Evolutionary conservation across 2,888 invertebrate genomes (phyloP).

Genomic region (Synergus itoensis): DNA sequence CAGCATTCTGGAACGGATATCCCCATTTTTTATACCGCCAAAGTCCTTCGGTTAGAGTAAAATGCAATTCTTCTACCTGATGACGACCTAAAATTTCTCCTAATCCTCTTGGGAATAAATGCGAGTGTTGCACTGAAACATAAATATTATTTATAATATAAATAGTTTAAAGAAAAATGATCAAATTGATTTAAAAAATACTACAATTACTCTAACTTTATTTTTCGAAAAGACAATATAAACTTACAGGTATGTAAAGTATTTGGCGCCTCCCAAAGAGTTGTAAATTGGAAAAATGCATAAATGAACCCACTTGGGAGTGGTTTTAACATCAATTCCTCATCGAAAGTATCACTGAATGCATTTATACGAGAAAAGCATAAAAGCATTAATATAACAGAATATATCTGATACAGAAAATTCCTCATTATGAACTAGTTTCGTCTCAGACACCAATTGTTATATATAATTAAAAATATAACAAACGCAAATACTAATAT

Average conservation of each 20-base stretch:
- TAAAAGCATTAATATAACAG: conserved; percentile 18
- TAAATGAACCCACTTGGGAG: conserved; percentile 91
- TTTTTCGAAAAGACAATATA: conserved; percentile 42
- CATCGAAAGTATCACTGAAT: conserved; percentile 86
- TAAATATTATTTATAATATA: conserved; percentile 43
- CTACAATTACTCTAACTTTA: conserved; percentile 21
- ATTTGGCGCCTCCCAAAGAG: conserved; percentile 82
- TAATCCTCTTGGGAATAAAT: conserved; percentile 92
- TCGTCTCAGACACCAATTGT: background rate
- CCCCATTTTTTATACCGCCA: conserved; percentile 98
- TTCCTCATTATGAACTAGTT: background rate
- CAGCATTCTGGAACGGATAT: conserved; percentile 92
- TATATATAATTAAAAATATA: background rate
- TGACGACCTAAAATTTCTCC: conserved; percentile 92
- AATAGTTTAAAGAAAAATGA: conserved; percentile 26
- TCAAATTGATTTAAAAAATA: background rate
- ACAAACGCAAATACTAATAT: background rate
- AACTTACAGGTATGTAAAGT: conserved; percentile 66
- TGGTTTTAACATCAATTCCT: conserved; percentile 93
- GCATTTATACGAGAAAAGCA: conserved; percentile 35
- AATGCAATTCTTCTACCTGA: conserved; percentile 92
- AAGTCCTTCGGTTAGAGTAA: conserved; percentile 94
- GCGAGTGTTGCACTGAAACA: conserved; percentile 87
- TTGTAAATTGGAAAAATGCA: conserved; percentile 94
- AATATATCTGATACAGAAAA: background rate